Evolutionary conservation across 2,888 invertebrate species (phyloP).

Genomic region (Leucophenga maculata): DNA sequence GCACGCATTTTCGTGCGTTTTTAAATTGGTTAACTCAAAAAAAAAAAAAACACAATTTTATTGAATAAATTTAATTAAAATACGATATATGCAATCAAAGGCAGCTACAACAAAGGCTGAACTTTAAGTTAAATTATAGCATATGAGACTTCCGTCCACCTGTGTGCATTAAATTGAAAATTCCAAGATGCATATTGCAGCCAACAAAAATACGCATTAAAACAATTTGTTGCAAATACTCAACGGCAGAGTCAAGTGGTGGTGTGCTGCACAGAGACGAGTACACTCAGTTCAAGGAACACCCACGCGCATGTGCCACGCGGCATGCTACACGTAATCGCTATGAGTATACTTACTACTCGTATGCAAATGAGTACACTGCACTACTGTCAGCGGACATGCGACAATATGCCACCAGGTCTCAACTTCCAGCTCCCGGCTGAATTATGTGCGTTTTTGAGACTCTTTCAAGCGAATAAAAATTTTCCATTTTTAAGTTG

Average conservation of each 20-base stretch:
- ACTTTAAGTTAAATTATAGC: background rate
- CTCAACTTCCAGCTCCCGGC: too few species aligned
- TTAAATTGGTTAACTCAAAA: slow-evolving; percentile 11
- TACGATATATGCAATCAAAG: background rate
- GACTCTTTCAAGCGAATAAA: too few species aligned
- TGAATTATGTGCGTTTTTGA: too few species aligned
- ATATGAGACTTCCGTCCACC: slow-evolving; percentile 18
- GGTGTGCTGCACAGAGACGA: background rate
- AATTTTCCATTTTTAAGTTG: background rate
- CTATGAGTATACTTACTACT: background rate
- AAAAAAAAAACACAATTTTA: slow-evolving; percentile 11
- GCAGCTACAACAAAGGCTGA: too few species aligned
- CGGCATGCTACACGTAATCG: background rate
- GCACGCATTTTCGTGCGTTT: slow-evolving; percentile 6
- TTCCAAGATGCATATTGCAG: slow-evolving; percentile 3
- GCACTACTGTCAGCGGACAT: background rate
- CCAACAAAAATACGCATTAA: too few species aligned
- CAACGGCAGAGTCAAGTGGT: background rate
- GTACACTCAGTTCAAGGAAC: slow-evolving; percentile 1
- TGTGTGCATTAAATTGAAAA: slow-evolving; percentile 16
- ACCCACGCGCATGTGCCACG: slow-evolving; percentile 10
- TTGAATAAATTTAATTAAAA: slow-evolving; percentile 6
- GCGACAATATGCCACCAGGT: too few species aligned
- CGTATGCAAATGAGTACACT: background rate
- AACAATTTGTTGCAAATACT: too few species aligned